phyloP scores from a whole-genome alignment of 2,113 vertebrate species.

The Corythornis madagascariensis region DNA sequence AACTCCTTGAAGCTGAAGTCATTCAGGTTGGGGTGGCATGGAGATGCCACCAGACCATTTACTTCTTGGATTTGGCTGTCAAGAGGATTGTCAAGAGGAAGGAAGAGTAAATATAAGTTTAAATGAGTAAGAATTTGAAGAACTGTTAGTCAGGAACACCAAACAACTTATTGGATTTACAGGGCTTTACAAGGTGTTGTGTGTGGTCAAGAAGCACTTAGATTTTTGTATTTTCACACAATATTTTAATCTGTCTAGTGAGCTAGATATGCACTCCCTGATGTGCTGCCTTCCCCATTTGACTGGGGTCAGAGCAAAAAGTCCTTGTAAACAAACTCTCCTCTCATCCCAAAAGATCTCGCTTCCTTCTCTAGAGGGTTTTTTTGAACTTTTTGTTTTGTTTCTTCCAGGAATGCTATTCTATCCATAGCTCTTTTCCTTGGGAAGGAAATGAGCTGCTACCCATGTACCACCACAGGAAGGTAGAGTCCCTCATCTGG shows the following conservation, averaged over 20 bases:
- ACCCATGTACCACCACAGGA: too few species aligned
- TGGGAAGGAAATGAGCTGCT: too few species aligned
- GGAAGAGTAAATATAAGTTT: neutral
- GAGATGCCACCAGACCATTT: too few species aligned
- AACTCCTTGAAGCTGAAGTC: too few species aligned
- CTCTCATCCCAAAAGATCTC: too few species aligned
- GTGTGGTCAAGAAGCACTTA: neutral
- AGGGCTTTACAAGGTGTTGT: neutral
- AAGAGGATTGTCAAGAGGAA: neutral
- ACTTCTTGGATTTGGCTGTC: neutral
- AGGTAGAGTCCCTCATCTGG: too few species aligned
- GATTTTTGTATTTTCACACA: neutral
- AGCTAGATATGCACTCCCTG: neutral
- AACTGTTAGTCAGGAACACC: accelerated
- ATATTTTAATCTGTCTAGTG: neutral
- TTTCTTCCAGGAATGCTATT: neutral
- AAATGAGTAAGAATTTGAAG: neutral
- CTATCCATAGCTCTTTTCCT: neutral
- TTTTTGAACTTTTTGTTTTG: neutral
- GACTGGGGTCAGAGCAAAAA: neutral
- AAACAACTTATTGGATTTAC: neutral
- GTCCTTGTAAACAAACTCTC: neutral
- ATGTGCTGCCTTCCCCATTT: neutral
- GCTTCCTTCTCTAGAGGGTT: too few species aligned
- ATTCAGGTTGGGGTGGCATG: too few species aligned